A percentile compares a stretch with the other conserved stretches of the same genome.
These are phyloP conservation scores for Mythimna loreyi DNA, from an alignment of 2,888 invertebrate genomes.

Conservation along the genomic window DNA sequence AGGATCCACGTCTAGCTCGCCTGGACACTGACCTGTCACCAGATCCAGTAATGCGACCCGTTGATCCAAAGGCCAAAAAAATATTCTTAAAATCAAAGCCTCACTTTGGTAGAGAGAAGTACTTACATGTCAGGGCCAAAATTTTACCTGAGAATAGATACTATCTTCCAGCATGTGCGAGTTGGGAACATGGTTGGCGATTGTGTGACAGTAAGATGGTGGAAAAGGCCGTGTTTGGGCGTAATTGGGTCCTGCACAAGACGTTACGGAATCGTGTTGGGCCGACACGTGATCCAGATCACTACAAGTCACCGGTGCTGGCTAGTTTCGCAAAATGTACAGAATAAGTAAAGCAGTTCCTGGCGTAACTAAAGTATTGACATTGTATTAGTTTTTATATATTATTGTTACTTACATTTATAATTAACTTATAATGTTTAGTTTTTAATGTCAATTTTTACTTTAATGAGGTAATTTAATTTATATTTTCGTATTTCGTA, in stretches of 20 bases:
- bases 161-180: slow-evolving; percentile 73
- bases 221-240: slow-evolving; percentile 64
- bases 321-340: slow-evolving; percentile 64
- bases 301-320: slow-evolving; percentile 59
- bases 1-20: slow-evolving; percentile 71
- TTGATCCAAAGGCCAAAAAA: slow-evolving; percentile 67
- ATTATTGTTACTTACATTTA: too few relatives aligned
- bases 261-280: slow-evolving; percentile 71
- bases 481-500: too few relatives aligned
- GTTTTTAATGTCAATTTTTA: slow-evolving; percentile 16
- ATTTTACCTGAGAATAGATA: slow-evolving; percentile 73
- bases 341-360: background rate
- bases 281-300: slow-evolving; percentile 53
- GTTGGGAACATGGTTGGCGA: slow-evolving; percentile 77
- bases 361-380: background rate
- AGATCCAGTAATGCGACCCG: slow-evolving; percentile 77
- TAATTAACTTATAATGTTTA: background rate
- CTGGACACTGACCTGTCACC: slow-evolving; percentile 66
- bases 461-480: background rate
- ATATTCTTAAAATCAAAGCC: slow-evolving; percentile 73
- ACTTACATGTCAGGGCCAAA: slow-evolving; percentile 68
- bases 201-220: slow-evolving; percentile 68
- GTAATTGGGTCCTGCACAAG: slow-evolving; percentile 73
- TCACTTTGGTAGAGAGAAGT: slow-evolving; percentile 69
- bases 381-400: background rate